Evolutionary conservation across 2,797 vertebrate species (phyloP).

Genomic region (Anniella stebbinsi): DNA sequence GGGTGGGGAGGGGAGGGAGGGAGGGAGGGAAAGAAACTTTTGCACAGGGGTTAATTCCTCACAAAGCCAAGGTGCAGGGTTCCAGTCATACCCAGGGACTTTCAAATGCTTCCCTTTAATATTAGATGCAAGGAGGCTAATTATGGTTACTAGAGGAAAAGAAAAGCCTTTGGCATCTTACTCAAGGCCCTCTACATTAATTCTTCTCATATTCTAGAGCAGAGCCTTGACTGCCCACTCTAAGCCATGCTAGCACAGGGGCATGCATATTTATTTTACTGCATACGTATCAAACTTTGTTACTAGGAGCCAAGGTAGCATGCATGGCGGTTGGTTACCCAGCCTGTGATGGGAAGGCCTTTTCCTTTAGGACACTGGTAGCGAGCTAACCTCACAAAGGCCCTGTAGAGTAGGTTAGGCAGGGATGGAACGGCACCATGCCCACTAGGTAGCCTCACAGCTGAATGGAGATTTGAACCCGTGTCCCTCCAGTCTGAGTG

Average conservation of each 20-base stretch:
- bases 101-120: background rate
- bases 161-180: background rate
- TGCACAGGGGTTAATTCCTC: background rate
- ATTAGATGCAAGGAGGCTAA: background rate
- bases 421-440: background rate
- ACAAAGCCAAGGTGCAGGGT: background rate
- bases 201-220: background rate
- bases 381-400: background rate
- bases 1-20: background rate
- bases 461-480: background rate
- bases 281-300: background rate
- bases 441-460: no score
- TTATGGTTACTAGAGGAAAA: background rate
- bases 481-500: no score
- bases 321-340: background rate
- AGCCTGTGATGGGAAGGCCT: background rate
- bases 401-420: background rate
- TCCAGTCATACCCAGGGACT: background rate
- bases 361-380: background rate
- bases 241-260: background rate
- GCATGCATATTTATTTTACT: background rate
- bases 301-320: background rate
- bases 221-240: background rate
- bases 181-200: background rate
- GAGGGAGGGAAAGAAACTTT: background rate